Evolutionary conservation across 2,888 invertebrate genomes (phyloP), one percentile per base, ranked within the genome.

Genomic region (Aleiodes alternator): DNA sequence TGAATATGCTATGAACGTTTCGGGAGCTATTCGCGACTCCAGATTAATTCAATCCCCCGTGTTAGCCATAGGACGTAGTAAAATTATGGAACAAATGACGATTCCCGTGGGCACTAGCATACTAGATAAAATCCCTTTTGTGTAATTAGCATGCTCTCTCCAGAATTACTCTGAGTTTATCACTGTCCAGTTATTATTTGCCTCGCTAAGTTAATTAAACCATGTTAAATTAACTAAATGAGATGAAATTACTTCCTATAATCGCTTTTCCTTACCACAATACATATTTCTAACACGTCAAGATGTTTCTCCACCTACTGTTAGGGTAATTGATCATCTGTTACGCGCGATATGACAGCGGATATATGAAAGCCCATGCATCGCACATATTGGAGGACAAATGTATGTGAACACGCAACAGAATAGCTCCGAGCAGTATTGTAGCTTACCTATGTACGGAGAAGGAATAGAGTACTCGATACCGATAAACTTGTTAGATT

Each of bases 71-170:
- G 61, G 31, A 61, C 61, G 43, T 69, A 68, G 38, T 16, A 61
- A 79, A 82, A 80, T 81, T 79, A 79, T 79, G 78, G 78, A 78
- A 78, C 78, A 79, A 81, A 80, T 80, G 78, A 77, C 69, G 74
- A 71, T 69, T 78, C 77, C 75, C 76, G 70, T 66, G 78, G 59
- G 73, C 76, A 66, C 57, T 70, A 75, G 68, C 31, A 50, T 43
- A 66, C 75, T 34, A 76, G 48, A 77, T 50, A 59, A 16, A 77
- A 79, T 76, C 71, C 71, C 77, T 72, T 79, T 79, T 76, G 77
- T 73, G 48, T 76, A 79, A 81, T 81, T 80, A 80, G 77, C 78
- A 79, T 79, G 76, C 69, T 57, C 56, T 55, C 78, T 72, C 43
- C 14, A 23, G 43, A 43, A 48, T 64, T 43, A 43, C 64, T 16